Evolutionary conservation across 1,140 invertebrate species (phyloP).

Genomic region (Procambarus clarkii): DNA sequence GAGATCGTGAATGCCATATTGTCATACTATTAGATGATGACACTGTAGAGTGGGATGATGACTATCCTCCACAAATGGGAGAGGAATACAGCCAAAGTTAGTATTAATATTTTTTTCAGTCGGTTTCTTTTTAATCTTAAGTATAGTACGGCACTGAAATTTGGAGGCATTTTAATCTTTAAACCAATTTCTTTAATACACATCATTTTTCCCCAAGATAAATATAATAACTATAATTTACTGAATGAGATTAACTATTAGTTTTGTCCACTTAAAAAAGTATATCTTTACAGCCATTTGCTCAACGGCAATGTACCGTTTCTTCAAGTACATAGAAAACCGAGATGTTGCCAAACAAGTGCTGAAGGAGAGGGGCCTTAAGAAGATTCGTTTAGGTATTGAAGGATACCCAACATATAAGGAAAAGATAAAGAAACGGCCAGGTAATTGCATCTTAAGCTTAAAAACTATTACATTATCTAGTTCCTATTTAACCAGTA

Average conservation of each 20-base stretch:
- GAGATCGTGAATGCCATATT: constrained; percentile 92
- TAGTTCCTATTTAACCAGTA: no score
- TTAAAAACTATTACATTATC: no score
- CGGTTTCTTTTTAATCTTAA: no score
- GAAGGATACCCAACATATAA: constrained; percentile 99
- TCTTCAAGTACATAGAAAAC: constrained; percentile 99
- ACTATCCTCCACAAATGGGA: constrained; percentile 99
- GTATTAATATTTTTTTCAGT: constrained; percentile 65
- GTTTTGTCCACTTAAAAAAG: no score
- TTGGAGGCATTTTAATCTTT: no score
- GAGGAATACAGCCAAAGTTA: constrained; percentile 97
- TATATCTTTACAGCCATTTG: constrained; percentile 82
- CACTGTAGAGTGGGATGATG: constrained; percentile 98
- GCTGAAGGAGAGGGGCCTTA: constrained; percentile 97
- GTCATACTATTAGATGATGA: constrained; percentile 97
- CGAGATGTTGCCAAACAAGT: constrained; percentile 98
- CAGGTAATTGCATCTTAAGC: constrained; percentile 78
- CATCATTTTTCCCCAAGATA: no score
- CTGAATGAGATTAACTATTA: no score
- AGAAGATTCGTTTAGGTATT: constrained; percentile 99
- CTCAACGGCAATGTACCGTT: constrained; percentile 94
- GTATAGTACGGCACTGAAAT: no score
- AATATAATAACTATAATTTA: no score
- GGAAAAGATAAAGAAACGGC: constrained; percentile 93
- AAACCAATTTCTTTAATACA: no score